phyloP scores from a whole-genome alignment of 92 coral and sea anemone genomes.

The Zoanthus solanderi region DNA sequence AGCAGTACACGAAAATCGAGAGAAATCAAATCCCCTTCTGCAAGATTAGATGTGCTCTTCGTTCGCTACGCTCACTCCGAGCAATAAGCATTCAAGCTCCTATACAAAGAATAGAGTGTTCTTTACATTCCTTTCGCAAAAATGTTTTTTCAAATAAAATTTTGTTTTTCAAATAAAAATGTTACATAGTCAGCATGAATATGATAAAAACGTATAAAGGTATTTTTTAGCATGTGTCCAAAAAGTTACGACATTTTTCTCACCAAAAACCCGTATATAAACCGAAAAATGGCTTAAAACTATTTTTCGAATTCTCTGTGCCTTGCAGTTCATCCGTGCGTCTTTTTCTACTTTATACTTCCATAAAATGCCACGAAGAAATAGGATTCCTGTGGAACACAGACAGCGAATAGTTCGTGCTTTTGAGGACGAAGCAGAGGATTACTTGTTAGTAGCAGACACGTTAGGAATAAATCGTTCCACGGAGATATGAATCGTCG shows the following conservation, averaged over 20 bases:
- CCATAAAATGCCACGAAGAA: slow-evolving; percentile 54
- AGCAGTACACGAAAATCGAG: too few relatives aligned
- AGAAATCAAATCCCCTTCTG: too few relatives aligned
- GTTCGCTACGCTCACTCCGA: too few relatives aligned
- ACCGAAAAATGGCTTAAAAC: slow-evolving; percentile 17
- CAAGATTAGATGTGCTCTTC: too few relatives aligned
- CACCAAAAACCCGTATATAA: slow-evolving; percentile 48
- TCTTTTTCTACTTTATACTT: slow-evolving; percentile 47
- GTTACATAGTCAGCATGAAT: slow-evolving; percentile 10
- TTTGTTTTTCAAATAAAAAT: slow-evolving; percentile 1
- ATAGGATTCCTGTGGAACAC: slow-evolving; percentile 17
- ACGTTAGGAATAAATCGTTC: slow-evolving; percentile 21
- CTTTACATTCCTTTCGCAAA: slow-evolving; percentile 23
- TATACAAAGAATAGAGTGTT: not conserved
- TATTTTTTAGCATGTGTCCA: not conserved
- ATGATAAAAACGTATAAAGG: not conserved
- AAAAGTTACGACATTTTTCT: slow-evolving; percentile 40
- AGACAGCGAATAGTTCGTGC: too few relatives aligned
- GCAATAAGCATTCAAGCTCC: too few relatives aligned
- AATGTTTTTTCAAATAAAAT: not conserved
- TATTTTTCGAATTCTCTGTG: too few relatives aligned
- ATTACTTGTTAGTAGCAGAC: too few relatives aligned
- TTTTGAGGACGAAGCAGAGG: too few relatives aligned
- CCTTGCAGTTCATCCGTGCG: not conserved
- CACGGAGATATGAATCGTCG: slow-evolving; percentile 50